Evolutionary conservation across 2,888 invertebrate genomes (phyloP), one percentile per base, ranked within the genome.

Genomic region (Odontocolon sp.): DNA sequence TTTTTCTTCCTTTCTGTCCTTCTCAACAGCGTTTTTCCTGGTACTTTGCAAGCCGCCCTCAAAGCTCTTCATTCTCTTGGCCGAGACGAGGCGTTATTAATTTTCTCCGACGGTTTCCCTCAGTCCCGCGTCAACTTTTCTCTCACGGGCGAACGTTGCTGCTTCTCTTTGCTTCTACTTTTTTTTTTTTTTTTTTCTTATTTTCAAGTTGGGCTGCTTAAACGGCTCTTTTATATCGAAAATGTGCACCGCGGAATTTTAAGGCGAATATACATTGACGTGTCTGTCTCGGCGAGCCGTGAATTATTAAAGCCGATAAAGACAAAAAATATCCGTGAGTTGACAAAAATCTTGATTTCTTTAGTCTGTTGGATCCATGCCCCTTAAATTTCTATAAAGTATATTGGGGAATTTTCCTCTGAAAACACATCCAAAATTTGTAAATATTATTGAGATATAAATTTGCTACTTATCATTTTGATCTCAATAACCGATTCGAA

Each of bases 51-150:
- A 75, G 57, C 54, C 68, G 28, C 40, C 40, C 50, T 56, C 69
- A 59, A 66, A 66, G 59, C 70, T 66, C 61, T 70, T 70, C 38
- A 36, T 66, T 66, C 70, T 47, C 42, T 31, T 33, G 33, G 52
- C 52, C 28, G 28, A 57, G 57, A 69, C 38, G 45, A 63, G 56
- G 70, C 63, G 72, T 80, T 78, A 80, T 78, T 78, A 75, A 80
- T 78, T 80, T 78, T 80, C 69, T 64, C 75, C 64, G 54, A 69
- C 66, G 52, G 74, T 67, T 70, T 67, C 38, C 14, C 50, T 33
- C 28, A 40, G 59, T 38, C 16, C 23, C 56, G 16, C 47, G 56
- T 69, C 74, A 63, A 57, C 73, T 74, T 74, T 71, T 75, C 57
- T 52, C 28, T 50, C 23, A 31, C 6, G 36, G 23, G 21, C 47